A percentile compares a stretch with the other conserved stretches of the same genome.
These are phyloP conservation scores for Epinotia ramella DNA, from an alignment of 2,888 invertebrate genomes.

Conservation along the genomic window DNA sequence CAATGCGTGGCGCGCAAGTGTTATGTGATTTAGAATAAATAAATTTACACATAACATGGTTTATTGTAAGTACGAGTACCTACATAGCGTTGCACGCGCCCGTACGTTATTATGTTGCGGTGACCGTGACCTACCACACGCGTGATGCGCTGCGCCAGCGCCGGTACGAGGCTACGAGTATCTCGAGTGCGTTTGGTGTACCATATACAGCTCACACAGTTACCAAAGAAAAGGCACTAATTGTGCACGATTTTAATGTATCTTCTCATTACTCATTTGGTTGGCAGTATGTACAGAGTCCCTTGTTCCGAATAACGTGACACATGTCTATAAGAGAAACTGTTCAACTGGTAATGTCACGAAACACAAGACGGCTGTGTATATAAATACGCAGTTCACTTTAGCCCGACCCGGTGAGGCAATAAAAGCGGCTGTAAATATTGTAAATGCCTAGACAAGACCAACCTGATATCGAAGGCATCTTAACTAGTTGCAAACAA, in stretches of 20 bases:
- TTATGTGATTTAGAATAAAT: constrained; percentile 26
- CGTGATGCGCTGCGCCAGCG: constrained; percentile 43
- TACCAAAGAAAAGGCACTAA: constrained; percentile 4
- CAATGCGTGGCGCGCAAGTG: constrained; percentile 13
- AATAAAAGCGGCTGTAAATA: background rate
- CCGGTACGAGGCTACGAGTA: constrained; percentile 39
- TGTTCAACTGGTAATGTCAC: constrained; percentile 17
- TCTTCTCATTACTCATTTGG: background rate
- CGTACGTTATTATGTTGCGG: constrained; percentile 43
- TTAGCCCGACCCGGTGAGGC: background rate
- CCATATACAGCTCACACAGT: background rate
- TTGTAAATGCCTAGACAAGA: background rate
- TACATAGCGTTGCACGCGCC: background rate
- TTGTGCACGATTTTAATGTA: background rate
- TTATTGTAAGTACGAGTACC: background rate
- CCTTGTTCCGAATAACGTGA: constrained; percentile 27
- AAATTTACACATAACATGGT: constrained; percentile 3
- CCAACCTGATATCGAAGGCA: constrained; percentile 10
- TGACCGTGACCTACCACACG: constrained; percentile 61
- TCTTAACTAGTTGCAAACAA: constrained; percentile 13
- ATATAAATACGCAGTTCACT: constrained; percentile 3
- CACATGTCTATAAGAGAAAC: constrained; percentile 25
- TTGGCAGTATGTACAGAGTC: background rate
- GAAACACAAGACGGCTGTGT: constrained; percentile 16
- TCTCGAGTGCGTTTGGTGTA: background rate